Conservation (phyloP, 35 echinoderm and acorn worm genomes). For the Eucidaris tribuloides region DNA sequence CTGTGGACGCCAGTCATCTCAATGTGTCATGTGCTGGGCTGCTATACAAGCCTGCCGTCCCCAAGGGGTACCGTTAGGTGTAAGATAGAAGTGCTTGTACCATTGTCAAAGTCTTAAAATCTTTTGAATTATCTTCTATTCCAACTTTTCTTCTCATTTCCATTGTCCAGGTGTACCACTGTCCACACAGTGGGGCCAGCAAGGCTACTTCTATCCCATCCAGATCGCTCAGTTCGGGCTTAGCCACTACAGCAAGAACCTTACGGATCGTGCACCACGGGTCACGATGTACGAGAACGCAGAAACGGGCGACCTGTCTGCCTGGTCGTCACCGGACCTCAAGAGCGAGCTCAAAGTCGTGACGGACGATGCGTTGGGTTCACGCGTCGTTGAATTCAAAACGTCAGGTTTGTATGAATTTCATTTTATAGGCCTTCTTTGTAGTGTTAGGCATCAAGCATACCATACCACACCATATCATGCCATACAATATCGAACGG, state of each 20-base stretch:
- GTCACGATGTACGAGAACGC: slow-evolving; percentile 70
- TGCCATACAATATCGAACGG: too few relatives aligned
- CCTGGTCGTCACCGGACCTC: slow-evolving; percentile 49
- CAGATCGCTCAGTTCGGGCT: slow-evolving; percentile 97
- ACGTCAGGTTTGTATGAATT: slow-evolving; percentile 28
- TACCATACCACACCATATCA: too few relatives aligned
- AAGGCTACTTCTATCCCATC: slow-evolving; percentile 98
- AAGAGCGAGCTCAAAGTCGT: slow-evolving; percentile 50
- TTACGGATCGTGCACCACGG: slow-evolving; percentile 63
- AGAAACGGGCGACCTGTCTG: slow-evolving; percentile 12
- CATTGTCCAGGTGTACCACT: slow-evolving; percentile 82
- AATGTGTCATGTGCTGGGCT: too few relatives aligned
- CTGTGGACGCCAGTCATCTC: too few relatives aligned
- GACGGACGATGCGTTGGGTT: slow-evolving; percentile 22
- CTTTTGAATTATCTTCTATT: not conserved
- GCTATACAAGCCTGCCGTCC: too few relatives aligned
- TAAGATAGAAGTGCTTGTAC: not conserved
- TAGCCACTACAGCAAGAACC: slow-evolving; percentile 98
- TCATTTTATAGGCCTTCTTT: too few relatives aligned
- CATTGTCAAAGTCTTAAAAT: not conserved
- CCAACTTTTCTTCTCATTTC: not conserved
- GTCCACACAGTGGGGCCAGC: slow-evolving; percentile 88
- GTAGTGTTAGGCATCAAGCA: too few relatives aligned
- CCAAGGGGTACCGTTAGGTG: too few relatives aligned
- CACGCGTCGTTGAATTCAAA: slow-evolving; percentile 68